phyloP scores from a whole-genome alignment of 2,888 invertebrate genomes.

The Argyresthia albistria region DNA sequence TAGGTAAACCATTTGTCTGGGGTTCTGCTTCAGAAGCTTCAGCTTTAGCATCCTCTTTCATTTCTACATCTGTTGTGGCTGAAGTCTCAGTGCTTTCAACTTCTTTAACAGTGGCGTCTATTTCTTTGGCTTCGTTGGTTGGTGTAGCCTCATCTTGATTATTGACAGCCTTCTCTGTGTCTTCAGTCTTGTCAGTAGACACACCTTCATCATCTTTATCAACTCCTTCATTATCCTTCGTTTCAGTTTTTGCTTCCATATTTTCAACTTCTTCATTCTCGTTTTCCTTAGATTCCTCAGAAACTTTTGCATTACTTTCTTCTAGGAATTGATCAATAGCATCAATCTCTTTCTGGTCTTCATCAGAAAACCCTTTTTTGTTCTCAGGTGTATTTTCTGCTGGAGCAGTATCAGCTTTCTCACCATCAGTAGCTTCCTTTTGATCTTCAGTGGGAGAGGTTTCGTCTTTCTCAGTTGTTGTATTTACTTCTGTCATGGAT shows the following conservation, averaged over 20 bases:
- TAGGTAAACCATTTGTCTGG: conserved; percentile 11
- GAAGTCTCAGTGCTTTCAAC: neutral
- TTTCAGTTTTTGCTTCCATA: conserved; percentile 1
- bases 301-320: neutral
- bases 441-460: neutral
- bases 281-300: neutral
- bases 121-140: neutral
- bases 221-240: neutral
- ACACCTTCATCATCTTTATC: neutral
- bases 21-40: conserved; percentile 16
- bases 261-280: neutral
- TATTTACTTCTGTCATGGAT: neutral
- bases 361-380: neutral
- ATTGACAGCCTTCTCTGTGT: neutral
- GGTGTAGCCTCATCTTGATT: neutral
- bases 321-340: neutral
- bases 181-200: neutral
- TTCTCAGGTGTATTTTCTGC: neutral
- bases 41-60: conserved; percentile 8
- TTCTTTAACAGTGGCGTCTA: neutral
- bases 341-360: neutral
- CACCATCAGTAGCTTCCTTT: conserved; percentile 3
- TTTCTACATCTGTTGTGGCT: conserved; percentile 8
- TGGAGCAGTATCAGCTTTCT: conserved; percentile 5
- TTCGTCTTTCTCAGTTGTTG: conserved; percentile 4